Evolutionary conservation across 2,888 invertebrate species (phyloP), one percentile per base, ranked within the genome.

Genomic region (Chydorus sphaericus): DNA sequence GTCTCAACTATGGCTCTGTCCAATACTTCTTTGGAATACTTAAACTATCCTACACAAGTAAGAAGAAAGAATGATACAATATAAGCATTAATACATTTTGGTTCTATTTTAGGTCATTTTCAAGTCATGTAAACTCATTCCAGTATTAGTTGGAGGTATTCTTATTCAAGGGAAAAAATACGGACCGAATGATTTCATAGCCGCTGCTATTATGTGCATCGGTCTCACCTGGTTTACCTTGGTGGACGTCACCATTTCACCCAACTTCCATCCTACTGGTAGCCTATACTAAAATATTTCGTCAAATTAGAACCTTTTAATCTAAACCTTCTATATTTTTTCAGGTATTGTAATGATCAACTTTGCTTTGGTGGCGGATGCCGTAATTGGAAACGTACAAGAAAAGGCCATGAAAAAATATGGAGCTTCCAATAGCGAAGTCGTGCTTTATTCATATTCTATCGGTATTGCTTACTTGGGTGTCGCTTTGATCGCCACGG

Each of bases 1-100:
- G 76, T 96, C 16, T 91, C 90, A 3, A 96, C 96, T 2, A 96
- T 97, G 91, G 90, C 93, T 0, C 77, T 94, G 60, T 94, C 94
- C 1, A 97, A 97, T 70, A 81, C 92, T 4, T 90, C 94, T 1
- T 75, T 96, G 11, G 92, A 89, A 51, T 93, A 91, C 69, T 75
- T 97, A 11, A 97, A 96, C 70, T 97, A 94, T 70, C 94, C 96
- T 0, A 96, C 94, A 0, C 92, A 93, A 75, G 70, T 63, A 18
- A 48, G 39, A 8, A 23, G 14, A 16, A n/a, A 28, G 11, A 52
- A 31, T 36, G 11, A 7, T 28, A 36, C 5, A 37, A 36, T 20
- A 20, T 7, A 16, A 5, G n/a, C n/a, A n/a, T 26, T 20, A 38
- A 28, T 38, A 2, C 7, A 30, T 33, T 54, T 44, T 16, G 23